These are phyloP conservation scores for Cynaeus angustus DNA, from an alignment of 2,888 invertebrate genomes.

Conservation along the genomic window DNA sequence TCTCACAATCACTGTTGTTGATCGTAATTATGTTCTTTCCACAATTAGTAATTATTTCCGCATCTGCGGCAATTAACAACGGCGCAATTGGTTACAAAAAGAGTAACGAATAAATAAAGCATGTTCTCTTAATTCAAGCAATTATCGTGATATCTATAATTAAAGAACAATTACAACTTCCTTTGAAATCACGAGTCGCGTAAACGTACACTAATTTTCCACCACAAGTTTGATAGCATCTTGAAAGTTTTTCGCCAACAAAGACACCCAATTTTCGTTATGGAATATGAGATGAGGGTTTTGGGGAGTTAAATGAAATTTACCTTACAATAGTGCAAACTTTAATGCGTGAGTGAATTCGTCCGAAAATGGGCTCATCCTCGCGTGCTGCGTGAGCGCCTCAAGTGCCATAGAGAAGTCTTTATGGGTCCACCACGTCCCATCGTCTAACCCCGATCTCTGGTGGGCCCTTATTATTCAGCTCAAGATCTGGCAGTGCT, in stretches of 20 bases:
- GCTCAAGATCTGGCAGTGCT: slow-evolving; percentile 3
- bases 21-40: no score
- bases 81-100: background rate
- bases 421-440: slow-evolving; percentile 44
- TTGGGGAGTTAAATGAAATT: slow-evolving; percentile 24
- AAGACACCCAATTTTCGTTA: slow-evolving; percentile 27
- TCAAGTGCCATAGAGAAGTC: slow-evolving; percentile 43
- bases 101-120: background rate
- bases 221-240: background rate
- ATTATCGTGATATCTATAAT: slow-evolving; percentile 10
- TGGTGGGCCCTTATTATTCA: slow-evolving; percentile 37
- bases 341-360: slow-evolving; percentile 17
- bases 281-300: slow-evolving; percentile 29
- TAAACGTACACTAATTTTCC: background rate
- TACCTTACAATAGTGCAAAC: slow-evolving; percentile 33
- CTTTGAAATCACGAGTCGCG: background rate
- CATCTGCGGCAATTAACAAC: no score
- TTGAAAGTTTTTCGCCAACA: slow-evolving; percentile 1
- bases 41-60: no score
- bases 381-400: slow-evolving; percentile 38
- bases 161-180: slow-evolving; percentile 10
- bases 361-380: slow-evolving; percentile 8
- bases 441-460: slow-evolving; percentile 36
- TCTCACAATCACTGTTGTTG: no score
- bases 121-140: background rate